Conservation (phyloP, 2,888 invertebrate species). For the Stictocephala bisonia region DNA sequence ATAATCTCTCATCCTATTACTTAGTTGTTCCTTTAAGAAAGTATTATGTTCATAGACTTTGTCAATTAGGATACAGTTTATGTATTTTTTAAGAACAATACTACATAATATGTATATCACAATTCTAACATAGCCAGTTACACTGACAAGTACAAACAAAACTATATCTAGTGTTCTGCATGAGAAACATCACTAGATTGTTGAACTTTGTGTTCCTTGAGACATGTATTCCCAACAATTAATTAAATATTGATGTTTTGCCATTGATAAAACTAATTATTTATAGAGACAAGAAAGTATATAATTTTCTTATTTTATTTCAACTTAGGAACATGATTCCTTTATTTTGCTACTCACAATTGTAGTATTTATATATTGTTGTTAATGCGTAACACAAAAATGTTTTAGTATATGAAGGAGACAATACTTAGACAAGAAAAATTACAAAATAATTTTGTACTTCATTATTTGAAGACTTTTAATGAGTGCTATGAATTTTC, state of each 20-base stretch:
- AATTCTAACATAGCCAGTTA: constrained; percentile 1
- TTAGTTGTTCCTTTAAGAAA: no score
- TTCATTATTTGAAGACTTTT: constrained; percentile 13
- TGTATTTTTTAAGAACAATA: constrained; percentile 19
- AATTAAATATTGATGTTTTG: no score
- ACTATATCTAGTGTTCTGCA: no score
- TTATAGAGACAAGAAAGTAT: constrained; percentile 28
- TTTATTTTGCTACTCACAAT: constrained; percentile 21
- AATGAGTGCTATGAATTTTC: constrained; percentile 6
- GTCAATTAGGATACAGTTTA: background rate
- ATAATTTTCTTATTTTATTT: background rate
- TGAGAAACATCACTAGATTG: background rate
- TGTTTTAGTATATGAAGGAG: constrained; percentile 39
- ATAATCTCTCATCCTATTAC: no score
- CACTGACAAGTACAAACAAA: constrained; percentile 29
- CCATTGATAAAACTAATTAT: constrained; percentile 20
- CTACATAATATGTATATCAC: background rate
- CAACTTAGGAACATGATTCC: background rate
- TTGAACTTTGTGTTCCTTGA: constrained; percentile 14
- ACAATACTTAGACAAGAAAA: constrained; percentile 39
- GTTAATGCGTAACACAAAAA: constrained; percentile 35
- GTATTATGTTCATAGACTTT: no score
- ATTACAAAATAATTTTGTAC: constrained; percentile 35
- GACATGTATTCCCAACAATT: constrained; percentile 23
- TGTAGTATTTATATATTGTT: constrained; percentile 37